Percentiles rank a stretch among this genome's conserved stretches.
Evolutionary conservation across 1,140 invertebrate genomes (phyloP).

Genomic region (Cataglyphis hispanica): DNA sequence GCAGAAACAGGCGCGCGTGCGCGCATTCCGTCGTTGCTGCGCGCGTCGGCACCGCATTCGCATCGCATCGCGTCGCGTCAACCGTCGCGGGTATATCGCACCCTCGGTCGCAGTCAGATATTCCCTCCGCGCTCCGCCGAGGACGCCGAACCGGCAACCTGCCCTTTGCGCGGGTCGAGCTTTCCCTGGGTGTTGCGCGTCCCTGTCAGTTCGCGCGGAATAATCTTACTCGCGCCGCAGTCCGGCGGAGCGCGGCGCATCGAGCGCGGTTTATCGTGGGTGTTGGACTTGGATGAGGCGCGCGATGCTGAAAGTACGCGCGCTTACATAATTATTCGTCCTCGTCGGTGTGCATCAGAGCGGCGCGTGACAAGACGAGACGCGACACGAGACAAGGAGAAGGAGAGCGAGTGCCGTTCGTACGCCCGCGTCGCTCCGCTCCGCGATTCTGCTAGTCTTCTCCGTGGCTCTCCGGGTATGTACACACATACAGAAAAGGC

Average conservation of each 20-base stretch:
- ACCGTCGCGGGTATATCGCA: too few relatives aligned
- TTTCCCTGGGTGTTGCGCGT: neutral
- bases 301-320: conserved; percentile 46
- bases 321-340: conserved; percentile 76
- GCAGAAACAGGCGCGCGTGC: neutral
- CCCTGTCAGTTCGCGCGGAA: too few relatives aligned
- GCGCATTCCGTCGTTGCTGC: too few relatives aligned
- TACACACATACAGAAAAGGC: neutral
- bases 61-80: too few relatives aligned
- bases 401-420: conserved; percentile 23
- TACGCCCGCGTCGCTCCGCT: neutral
- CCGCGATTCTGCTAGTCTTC: conserved; percentile 27
- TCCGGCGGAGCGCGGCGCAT: conserved; percentile 1
- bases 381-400: conserved; percentile 45
- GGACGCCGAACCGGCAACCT: neutral
- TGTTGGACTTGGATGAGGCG: neutral
- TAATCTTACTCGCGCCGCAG: neutral
- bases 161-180: neutral
- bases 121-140: neutral
- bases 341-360: conserved; percentile 55
- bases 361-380: conserved; percentile 44
- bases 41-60: too few relatives aligned
- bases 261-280: neutral
- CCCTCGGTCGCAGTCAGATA: neutral
- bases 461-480: conserved; percentile 28